Evolutionary conservation across 92 coral and sea anemone species (phyloP), one percentile per base, ranked within the genome.

Genomic region (Anthopleura xanthogrammica): DNA sequence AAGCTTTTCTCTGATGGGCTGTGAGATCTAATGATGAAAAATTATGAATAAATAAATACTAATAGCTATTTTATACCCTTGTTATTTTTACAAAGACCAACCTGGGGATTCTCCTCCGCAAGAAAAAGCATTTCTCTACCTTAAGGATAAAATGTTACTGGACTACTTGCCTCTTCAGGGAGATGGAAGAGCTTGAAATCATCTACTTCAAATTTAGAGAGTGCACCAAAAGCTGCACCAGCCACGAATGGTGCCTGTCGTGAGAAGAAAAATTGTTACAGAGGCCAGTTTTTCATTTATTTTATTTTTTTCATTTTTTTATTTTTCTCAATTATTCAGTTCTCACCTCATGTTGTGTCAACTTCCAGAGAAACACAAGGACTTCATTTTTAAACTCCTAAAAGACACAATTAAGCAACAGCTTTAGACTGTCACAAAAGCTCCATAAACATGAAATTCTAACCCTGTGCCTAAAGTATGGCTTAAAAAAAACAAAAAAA

Each of bases 321-420:
- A 5, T 40, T n/a, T 19, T 24, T 12, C 11, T 80, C 84, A 65
- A 57, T 3, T 11, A 52, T 46, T 43, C 8, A 60, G 12, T 55
- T 62, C 65, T 6, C 87, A 95, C 98, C 98, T 91, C 81, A 77
- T 94, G 94, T 72, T 85, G 93, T 48, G 94, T 85, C 71, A 77
- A 80, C 79, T 86, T 88, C 98, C 98, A 95, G 39, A 95, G 52
- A 75, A 86, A 90, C 36, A 79, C 55, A 80, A 95, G 89, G 10
- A 82, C 90, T 60, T 87, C 87, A 39, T 64, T 86, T 82, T 95
- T 95, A 73, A 95, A 92, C n/a, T 81, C 86, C 98, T 95, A 82
- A 36, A 68, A 52, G 57, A 24, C 42, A 22, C 29, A 76, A 13
- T 55, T 52, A 65, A 62, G 5, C 17, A 46, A 3, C 9, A 46